Conservation (phyloP, 2,797 vertebrate genomes). For the Onychomys torridus region DNA sequence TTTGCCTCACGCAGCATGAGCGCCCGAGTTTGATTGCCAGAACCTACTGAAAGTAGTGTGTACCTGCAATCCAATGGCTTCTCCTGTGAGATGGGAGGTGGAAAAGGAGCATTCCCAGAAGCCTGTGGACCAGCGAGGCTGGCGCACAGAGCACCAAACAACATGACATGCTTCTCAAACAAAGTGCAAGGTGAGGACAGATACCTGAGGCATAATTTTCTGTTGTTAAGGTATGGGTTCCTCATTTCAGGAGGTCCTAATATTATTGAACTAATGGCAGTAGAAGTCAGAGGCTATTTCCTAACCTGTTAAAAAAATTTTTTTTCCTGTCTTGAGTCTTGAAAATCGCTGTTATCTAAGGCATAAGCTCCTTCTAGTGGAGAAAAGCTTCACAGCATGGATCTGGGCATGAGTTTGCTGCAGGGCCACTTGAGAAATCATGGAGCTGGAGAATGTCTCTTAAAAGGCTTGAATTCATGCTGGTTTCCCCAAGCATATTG, state of each 20-base stretch:
- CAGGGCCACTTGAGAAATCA: not conserved
- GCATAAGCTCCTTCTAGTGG: conserved; percentile 68
- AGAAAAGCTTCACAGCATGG: conserved; percentile 40
- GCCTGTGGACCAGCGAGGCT: not conserved
- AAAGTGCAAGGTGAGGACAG: not conserved
- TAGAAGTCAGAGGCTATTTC: not conserved
- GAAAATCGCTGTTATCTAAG: not conserved
- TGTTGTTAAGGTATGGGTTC: not conserved
- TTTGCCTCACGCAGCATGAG: not conserved
- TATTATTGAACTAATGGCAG: not conserved
- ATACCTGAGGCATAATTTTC: not conserved
- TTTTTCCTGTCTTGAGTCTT: not conserved
- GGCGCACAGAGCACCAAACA: not conserved
- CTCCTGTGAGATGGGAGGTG: not conserved
- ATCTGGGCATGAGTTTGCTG: not conserved
- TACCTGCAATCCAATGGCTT: not conserved
- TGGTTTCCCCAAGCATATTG: conserved; percentile 45
- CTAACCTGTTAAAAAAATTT: not conserved
- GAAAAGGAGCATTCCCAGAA: not conserved
- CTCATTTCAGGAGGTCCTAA: not conserved
- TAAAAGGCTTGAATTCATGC: conserved; percentile 2
- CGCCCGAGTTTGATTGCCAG: not conserved
- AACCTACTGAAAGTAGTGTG: not conserved
- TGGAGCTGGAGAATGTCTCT: not conserved
- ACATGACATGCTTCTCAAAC: not conserved